These are phyloP conservation scores for Cremastobaeus sp. DNA, from an alignment of 2,888 invertebrate species.

Conservation along the genomic window DNA sequence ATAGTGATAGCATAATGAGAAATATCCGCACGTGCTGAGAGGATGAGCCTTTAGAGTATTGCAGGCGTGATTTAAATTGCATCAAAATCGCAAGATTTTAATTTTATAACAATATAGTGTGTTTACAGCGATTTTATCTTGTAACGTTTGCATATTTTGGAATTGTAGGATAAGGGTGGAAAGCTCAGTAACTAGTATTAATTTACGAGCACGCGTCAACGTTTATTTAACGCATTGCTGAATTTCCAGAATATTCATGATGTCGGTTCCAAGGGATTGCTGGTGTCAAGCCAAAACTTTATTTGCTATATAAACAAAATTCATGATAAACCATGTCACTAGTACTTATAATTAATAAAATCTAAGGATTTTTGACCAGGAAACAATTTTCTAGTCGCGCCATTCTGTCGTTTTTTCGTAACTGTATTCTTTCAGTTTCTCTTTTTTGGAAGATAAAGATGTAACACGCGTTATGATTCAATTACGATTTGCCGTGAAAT, in stretches of 20 bases:
- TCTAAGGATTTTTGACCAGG: too few relatives aligned
- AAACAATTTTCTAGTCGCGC: too few relatives aligned
- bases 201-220: constrained; percentile 66
- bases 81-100: constrained; percentile 58
- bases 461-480: too few relatives aligned
- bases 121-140: constrained; percentile 60
- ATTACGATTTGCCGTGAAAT: too few relatives aligned
- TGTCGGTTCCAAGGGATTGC: constrained; percentile 56
- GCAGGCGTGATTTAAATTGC: constrained; percentile 27
- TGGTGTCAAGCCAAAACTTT: constrained; percentile 56
- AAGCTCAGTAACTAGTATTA: constrained; percentile 62
- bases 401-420: too few relatives aligned
- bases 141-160: constrained; percentile 61
- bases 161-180: constrained; percentile 57
- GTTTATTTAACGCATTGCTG: constrained; percentile 64
- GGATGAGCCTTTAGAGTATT: background rate
- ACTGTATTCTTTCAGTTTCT: too few relatives aligned
- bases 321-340: constrained; percentile 37
- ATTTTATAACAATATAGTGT: constrained; percentile 60
- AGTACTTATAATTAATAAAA: constrained; percentile 31
- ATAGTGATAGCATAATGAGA: constrained; percentile 19
- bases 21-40: background rate
- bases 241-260: constrained; percentile 67
- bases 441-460: too few relatives aligned
- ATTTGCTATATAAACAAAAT: constrained; percentile 55